Base-by-base conservation (phyloP, 2,888 invertebrate genomes). In the Drosophila niveifrons region DNA sequence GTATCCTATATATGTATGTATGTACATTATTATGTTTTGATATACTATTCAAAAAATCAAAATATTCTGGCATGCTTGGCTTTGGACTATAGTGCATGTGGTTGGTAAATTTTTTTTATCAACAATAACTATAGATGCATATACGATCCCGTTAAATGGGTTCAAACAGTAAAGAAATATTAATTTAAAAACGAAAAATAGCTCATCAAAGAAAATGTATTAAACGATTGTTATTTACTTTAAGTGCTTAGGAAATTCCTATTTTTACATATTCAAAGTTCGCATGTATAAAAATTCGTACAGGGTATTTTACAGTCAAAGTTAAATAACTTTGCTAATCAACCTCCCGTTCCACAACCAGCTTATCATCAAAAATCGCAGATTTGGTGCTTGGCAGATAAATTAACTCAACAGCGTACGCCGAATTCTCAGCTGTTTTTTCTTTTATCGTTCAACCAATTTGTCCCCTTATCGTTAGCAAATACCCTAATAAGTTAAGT, bases 351-450 rank as follows among this genome's bases (percentile, higher is more conserved):
- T 13, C 8, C 18, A 3, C 10, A 31, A 23, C 44, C 10, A 17
- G 1, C 18, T 52, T 55, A 59, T 68, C 51, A 51, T 3, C 8
- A 6, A n/a, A 7, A 31, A 29, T 10, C 17, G 11, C 56, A 59
- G 62, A 51, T 47, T 66, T 31, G 31, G 8, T 18, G 4, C 17
- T 39, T 15, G 31, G 31, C 36, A 53, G 51, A 70, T 75, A 61
- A 77, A 61, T 46, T 15, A 61, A 64, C 11, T n/a, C 9, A 53
- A 9, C 13, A 31, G 18, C 17, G 29, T 41, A 34, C 47, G 46
- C 10, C 48, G 31, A 69, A 29, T 44, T 43, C 73, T 65, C 78
- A 78, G 78, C 78, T 80, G 81, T 80, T 66, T 78, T 71, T 7
- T 39, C 11, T 57, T 59, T 61, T 73, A 69, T 78, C 59, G 43